phyloP scores from a whole-genome alignment of 2,113 vertebrate genomes.

The Emydocephalus ijimae region DNA sequence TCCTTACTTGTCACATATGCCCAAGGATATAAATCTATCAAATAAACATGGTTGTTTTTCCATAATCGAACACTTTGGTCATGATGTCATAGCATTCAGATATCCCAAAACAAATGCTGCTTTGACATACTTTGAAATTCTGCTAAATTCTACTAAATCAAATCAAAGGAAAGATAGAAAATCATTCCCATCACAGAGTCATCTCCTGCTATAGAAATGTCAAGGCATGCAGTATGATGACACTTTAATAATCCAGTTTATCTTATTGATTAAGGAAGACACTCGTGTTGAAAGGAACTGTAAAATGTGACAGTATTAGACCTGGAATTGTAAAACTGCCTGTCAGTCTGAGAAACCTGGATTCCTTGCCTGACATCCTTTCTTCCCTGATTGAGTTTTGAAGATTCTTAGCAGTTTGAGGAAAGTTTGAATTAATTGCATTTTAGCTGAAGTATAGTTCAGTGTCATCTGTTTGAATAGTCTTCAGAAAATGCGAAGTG shows the following conservation, averaged over 20 bases:
- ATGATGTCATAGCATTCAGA: background rate
- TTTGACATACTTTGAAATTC: background rate
- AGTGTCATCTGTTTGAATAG: background rate
- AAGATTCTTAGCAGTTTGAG: background rate
- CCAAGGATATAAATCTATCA: background rate
- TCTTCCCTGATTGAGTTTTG: background rate
- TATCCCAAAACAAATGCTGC: background rate
- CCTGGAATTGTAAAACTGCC: background rate
- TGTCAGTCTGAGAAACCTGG: background rate
- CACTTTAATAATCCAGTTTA: background rate
- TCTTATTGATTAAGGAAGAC: background rate
- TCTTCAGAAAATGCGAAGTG: background rate
- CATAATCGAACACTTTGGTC: background rate
- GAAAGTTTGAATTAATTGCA: background rate
- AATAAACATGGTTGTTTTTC: background rate
- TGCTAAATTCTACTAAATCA: background rate
- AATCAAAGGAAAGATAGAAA: slow-evolving; percentile 3
- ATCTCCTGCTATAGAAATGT: slow-evolving; percentile 16
- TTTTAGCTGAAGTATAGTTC: background rate
- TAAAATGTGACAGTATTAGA: background rate
- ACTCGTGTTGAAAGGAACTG: slow-evolving; percentile 1
- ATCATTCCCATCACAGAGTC: slow-evolving; percentile 9
- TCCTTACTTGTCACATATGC: background rate
- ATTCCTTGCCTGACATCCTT: background rate
- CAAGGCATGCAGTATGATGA: background rate